phyloP scores from a whole-genome alignment of 2,113 vertebrate genomes.

The Percina caprodes region DNA sequence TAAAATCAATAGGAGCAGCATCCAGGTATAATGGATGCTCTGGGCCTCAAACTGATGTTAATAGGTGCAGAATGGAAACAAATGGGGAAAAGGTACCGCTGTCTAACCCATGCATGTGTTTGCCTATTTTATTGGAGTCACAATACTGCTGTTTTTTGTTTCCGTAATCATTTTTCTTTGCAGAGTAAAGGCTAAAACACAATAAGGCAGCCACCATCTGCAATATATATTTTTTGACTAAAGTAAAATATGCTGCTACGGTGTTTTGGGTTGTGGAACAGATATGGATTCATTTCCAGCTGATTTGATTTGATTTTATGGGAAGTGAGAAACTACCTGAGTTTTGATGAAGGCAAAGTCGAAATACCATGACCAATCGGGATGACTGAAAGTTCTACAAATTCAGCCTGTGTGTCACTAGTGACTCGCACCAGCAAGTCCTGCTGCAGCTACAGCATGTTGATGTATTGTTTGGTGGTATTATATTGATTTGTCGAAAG shows the following conservation, averaged over 20 bases:
- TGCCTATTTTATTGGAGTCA: neutral
- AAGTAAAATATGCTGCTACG: conserved; percentile 1
- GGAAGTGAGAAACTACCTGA: neutral
- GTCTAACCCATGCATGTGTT: neutral
- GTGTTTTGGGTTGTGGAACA: neutral
- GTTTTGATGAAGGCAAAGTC: conserved; percentile 27
- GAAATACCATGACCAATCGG: conserved; percentile 15
- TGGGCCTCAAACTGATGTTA: conserved; percentile 24
- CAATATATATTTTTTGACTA: conserved; percentile 14
- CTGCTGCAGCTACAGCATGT: conserved; percentile 26
- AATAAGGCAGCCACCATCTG: neutral
- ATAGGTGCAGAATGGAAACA: conserved; percentile 14
- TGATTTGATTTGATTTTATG: conserved; percentile 32
- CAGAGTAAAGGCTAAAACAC: neutral
- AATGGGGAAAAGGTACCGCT: neutral
- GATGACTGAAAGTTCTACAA: conserved; percentile 22
- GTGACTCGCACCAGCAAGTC: conserved; percentile 17
- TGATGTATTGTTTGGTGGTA: conserved; percentile 44
- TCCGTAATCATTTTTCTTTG: neutral
- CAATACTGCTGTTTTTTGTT: neutral
- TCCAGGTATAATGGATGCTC: conserved; percentile 39
- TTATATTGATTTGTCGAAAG: conserved; percentile 47
- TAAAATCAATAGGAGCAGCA: conserved; percentile 51
- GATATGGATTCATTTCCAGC: conserved; percentile 22
- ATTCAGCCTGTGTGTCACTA: conserved; percentile 15